Evolutionary conservation across 2,797 vertebrate species (phyloP), one percentile per base, ranked within the genome.

Genomic region (Gadopsis marmoratus): DNA sequence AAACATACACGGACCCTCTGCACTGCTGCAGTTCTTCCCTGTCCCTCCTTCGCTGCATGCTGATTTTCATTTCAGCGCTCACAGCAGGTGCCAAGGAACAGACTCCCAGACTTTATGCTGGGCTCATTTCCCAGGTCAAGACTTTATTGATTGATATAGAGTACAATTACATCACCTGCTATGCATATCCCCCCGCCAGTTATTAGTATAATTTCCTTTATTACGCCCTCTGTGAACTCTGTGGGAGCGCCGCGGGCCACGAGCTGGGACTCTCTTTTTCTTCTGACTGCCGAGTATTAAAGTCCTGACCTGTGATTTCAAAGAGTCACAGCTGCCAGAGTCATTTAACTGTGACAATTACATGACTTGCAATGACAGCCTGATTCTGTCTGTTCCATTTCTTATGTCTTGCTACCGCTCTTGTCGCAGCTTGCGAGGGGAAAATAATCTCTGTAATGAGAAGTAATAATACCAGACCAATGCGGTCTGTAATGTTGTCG

Each of bases 81-180:
- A 53, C 85, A 87, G 87, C 81, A 83, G 82, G 89, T 79, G 81
- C 80, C 81, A 56, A 65, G 51, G 54, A 84, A 74, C 74, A 54
- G 60, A 68, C 79, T 90, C 76, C 71, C 78, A 68, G 51, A 58
- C 69, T 84, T 81, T 84, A 86, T 80, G 89, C 86, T 26, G 48
- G 82, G 78, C 88, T 86, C 82, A 88, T 91, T 92, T 91, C 89
- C 86, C 81, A 85, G 88, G 90, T 93, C 89, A 90, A 81, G 88
- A 78, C 76, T 81, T 85, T 84, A 92, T 93, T 92, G 91, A 94
- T 92, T 87, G 88, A 92, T 84, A 82, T 56, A 83, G 86, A 89
- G 87, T 73, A 86, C 90, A 92, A 88, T 93, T 92, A 90, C 87
- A 91, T 89, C 91, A 89, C 83, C 85, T 54, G 79, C 88, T 81